A percentile compares a stretch with the other conserved stretches of the same genome.
These are phyloP conservation scores for Prunella fulvescens DNA, from an alignment of 2,113 vertebrate genomes.

Conservation along the genomic window DNA sequence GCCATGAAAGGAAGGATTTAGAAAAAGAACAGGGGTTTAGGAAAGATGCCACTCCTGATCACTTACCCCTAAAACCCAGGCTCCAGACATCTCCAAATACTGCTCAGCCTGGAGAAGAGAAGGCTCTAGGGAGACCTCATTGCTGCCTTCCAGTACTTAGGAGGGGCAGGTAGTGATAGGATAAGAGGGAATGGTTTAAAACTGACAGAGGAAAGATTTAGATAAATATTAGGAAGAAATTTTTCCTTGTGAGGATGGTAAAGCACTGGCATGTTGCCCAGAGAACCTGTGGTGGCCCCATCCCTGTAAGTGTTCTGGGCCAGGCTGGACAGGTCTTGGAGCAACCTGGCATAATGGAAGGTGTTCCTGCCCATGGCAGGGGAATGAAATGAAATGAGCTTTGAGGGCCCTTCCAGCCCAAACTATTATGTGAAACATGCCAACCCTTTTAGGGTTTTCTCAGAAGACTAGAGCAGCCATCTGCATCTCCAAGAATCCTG, in stretches of 20 bases:
- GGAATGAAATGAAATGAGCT: neutral
- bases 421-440: neutral
- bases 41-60: neutral
- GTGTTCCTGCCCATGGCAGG: neutral
- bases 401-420: neutral
- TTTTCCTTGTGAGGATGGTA: neutral
- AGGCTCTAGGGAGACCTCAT: neutral
- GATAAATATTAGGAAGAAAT: neutral
- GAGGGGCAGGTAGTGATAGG: neutral
- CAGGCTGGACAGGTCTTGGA: neutral
- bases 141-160: neutral
- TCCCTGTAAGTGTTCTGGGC: neutral
- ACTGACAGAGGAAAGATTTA: neutral
- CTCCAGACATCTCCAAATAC: neutral
- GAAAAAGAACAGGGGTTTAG: neutral
- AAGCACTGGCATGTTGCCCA: neutral
- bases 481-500: neutral
- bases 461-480: neutral
- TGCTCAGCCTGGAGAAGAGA: neutral
- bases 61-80: neutral
- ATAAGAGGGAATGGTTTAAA: neutral
- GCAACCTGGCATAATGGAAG: neutral
- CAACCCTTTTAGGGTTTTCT: neutral
- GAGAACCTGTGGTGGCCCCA: neutral
- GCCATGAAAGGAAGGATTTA: neutral